These are phyloP conservation scores for Thecophora atra DNA, from an alignment of 2,888 invertebrate species.

Conservation along the genomic window DNA sequence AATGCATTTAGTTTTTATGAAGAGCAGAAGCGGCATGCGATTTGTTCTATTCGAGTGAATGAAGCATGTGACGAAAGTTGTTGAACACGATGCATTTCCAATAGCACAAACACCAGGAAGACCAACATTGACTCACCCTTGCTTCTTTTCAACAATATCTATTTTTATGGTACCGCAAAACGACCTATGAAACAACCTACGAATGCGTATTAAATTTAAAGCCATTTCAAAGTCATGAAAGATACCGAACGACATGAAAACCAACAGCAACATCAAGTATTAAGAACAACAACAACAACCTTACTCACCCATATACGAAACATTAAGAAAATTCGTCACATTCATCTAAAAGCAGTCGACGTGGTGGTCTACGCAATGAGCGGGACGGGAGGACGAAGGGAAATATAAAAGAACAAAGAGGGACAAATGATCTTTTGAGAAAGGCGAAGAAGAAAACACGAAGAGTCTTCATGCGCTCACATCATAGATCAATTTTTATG, in stretches of 20 bases:
- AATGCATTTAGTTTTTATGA: conserved; percentile 28
- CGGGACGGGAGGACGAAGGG: not conserved
- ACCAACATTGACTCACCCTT: not conserved
- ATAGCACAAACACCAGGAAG: not conserved
- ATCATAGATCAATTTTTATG: conserved; percentile 16
- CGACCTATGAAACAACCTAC: not conserved
- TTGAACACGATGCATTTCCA: not conserved
- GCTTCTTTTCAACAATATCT: not conserved
- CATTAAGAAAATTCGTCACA: conserved; percentile 12
- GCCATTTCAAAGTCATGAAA: conserved; percentile 18
- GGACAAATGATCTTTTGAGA: not conserved
- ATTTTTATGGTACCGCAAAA: not conserved
- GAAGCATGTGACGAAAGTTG: conserved; percentile 18
- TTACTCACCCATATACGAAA: not conserved
- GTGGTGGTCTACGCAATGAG: not conserved
- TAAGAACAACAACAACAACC: not conserved
- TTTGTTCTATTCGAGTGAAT: not conserved
- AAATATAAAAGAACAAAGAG: not conserved
- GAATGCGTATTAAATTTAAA: conserved; percentile 8
- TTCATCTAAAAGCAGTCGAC: not conserved
- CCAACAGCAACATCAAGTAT: too few relatives aligned
- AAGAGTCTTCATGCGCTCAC: conserved; percentile 30
- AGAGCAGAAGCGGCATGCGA: not conserved
- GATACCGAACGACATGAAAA: not conserved
- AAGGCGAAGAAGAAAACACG: not conserved